These are phyloP conservation scores for Neopelma chrysocephalum DNA, from an alignment of 2,797 vertebrate genomes.

Conservation along the genomic window DNA sequence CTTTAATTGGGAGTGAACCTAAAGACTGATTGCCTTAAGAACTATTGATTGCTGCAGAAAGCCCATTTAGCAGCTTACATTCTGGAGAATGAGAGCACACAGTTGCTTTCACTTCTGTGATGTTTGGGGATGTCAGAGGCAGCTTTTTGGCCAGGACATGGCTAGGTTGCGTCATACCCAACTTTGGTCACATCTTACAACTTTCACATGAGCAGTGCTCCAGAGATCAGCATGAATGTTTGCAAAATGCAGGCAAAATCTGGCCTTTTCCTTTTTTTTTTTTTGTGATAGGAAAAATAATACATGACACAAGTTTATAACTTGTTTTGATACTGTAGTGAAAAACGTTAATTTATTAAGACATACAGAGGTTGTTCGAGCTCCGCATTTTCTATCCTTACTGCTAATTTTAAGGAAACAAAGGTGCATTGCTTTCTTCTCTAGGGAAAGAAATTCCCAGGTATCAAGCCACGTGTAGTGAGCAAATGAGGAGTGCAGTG, in stretches of 20 bases:
- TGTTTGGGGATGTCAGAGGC: not conserved
- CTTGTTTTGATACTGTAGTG: not conserved
- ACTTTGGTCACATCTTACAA: rapidly evolving
- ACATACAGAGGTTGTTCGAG: not conserved
- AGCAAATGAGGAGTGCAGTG: not conserved
- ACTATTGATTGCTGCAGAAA: constrained; percentile 27
- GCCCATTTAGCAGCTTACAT: constrained; percentile 10
- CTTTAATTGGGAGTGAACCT: constrained; percentile 31
- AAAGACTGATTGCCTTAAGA: constrained; percentile 31
- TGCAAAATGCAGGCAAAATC: not conserved
- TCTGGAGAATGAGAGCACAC: not conserved
- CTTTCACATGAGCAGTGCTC: not conserved
- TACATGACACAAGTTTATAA: not conserved
- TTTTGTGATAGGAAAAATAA: not conserved
- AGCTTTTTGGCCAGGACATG: not conserved
- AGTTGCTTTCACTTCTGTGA: not conserved
- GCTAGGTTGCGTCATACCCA: not conserved
- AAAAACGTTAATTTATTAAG: not conserved
- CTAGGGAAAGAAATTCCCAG: not conserved
- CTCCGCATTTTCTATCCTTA: not conserved
- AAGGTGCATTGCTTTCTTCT: not conserved
- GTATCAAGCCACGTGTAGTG: not conserved
- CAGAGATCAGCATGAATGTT: not conserved
- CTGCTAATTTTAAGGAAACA: not conserved
- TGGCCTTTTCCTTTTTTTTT: not conserved